Evolutionary conservation across 2,888 invertebrate genomes (phyloP), one percentile per base, ranked within the genome.

Genomic region (Meloe dianella): DNA sequence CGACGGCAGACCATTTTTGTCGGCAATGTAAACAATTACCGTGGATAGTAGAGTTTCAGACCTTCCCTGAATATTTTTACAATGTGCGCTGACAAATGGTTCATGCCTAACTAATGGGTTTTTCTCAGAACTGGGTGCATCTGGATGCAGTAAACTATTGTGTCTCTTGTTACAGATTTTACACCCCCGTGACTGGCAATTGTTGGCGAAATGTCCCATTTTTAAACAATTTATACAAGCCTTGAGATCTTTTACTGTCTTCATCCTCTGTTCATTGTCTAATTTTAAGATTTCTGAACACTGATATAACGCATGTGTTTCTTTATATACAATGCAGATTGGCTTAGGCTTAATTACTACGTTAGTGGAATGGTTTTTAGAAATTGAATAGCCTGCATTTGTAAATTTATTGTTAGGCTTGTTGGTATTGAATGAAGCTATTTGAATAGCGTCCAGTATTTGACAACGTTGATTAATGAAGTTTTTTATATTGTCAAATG

Each of bases 151-250:
- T 5, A 70, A 58, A 12, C 68, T 60, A 35, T 70, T 70, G 41
- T 71, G 69, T 24, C 57, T 63, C 35, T 57, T 54, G 32, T 64
- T 29, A 41, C 70, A 70, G 14, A 56, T 41, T 60, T 58, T 63
- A 60, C 70, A 70, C 6, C 5, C 60, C 27, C 59, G 62, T 4
- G 60, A 47, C 9, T 9, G 57, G 38, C 70, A 70, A 20, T 38
- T 29, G 32, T 62, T 57, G 0, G 41, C n/a, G 4, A 1, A 57
- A 38, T 70, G 70, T 27, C 63, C 64, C n/a, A 54, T 5, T 54
- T 51, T 63, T 57, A 70, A 61, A 47, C 70, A 68, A 61, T 70
- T 70, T 27, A 61, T 66, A 20, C 70, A 70, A 14, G 66, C 38
- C 38, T 56, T 61, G 24, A 58, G 20, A 12, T 41, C 32, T 54